Conservation (phyloP, 2,888 invertebrate genomes). For the Troglohyphantes excavatus region DNA sequence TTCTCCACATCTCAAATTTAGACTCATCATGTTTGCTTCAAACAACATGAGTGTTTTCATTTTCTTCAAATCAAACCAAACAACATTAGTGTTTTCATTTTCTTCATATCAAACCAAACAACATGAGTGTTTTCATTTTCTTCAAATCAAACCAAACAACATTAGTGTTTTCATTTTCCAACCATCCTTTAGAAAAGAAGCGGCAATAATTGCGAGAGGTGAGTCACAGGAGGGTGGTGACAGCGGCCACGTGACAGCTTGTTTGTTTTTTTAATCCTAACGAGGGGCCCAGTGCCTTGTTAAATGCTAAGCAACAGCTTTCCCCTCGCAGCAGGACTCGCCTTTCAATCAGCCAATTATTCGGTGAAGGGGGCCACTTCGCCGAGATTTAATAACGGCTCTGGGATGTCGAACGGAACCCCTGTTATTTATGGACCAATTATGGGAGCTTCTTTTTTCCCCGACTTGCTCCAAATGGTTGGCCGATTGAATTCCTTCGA, state of each 20-base stretch:
- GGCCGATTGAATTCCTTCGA: neutral
- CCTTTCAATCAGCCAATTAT: conserved; percentile 77
- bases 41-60: too few species aligned
- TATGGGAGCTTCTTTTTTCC: conserved; percentile 60
- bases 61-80: too few species aligned
- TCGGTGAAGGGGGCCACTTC: conserved; percentile 74
- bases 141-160: too few species aligned
- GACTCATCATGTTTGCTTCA: too few species aligned
- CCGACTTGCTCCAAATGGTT: conserved; percentile 17
- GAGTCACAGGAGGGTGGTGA: neutral
- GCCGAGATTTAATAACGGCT: conserved; percentile 76
- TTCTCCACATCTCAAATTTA: too few species aligned
- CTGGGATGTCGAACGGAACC: conserved; percentile 48
- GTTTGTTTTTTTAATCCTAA: conserved; percentile 67
- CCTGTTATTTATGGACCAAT: conserved; percentile 80
- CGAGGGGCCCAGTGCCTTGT: conserved; percentile 66
- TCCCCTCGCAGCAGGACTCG: conserved; percentile 30
- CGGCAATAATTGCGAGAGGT: neutral
- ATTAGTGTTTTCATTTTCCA: neutral
- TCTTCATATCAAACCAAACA: too few species aligned
- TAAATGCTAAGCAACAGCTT: conserved; percentile 70
- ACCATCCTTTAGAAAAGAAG: neutral
- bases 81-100: too few species aligned
- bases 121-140: too few species aligned
- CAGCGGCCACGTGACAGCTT: conserved; percentile 14